phyloP scores from a whole-genome alignment of 2,113 vertebrate genomes.

The Sylvilagus bachmani region DNA sequence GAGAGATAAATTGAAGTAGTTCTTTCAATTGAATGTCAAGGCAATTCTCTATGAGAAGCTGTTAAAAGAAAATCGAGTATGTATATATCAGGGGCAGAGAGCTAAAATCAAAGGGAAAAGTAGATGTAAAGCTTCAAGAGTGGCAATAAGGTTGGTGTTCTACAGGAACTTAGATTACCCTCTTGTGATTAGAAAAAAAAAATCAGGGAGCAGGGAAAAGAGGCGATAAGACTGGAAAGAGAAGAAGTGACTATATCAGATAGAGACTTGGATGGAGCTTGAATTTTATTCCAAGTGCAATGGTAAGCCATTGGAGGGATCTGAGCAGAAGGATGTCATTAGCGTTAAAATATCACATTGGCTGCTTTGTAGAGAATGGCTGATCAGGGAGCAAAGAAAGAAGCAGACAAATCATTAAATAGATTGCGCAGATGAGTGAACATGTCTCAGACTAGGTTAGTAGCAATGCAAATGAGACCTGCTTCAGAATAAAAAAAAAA shows the following conservation, averaged over 20 bases:
- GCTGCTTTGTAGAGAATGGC: background rate
- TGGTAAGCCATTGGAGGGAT: background rate
- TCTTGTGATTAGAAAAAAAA: background rate
- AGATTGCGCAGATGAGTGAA: background rate
- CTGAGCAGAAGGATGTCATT: background rate
- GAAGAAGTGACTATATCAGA: background rate
- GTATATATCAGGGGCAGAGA: background rate
- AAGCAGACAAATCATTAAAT: background rate
- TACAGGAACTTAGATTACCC: background rate
- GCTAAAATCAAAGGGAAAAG: background rate
- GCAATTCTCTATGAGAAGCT: background rate
- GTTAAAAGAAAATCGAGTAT: background rate
- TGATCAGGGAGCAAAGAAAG: constrained; percentile 40
- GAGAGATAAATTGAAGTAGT: background rate
- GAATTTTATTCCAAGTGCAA: background rate
- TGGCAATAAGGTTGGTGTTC: background rate
- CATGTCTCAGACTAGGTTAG: background rate
- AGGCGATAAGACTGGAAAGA: background rate
- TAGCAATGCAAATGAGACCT: background rate
- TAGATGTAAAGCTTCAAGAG: background rate
- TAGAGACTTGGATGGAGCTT: background rate
- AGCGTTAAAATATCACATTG: constrained; percentile 36
- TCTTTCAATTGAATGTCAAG: background rate
- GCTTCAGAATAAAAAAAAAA: constrained; percentile 36
- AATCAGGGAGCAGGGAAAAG: background rate